Conservation (phyloP, 1,140 invertebrate genomes). For the Apis florea region DNA sequence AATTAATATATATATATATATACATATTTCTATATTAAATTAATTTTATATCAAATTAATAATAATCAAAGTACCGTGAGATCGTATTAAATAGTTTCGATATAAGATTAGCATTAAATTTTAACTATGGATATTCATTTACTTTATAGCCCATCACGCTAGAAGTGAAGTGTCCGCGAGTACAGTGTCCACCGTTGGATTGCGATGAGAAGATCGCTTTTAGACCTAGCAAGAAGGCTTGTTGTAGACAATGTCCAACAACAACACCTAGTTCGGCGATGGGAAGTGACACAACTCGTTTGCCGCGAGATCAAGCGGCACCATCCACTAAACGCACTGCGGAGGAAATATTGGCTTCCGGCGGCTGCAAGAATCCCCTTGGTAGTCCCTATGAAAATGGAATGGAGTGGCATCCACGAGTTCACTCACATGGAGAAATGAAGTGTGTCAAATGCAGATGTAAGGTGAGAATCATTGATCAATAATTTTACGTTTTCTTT, state of each 20-base stretch:
- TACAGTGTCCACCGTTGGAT: conserved; percentile 86
- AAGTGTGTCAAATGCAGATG: conserved; percentile 93
- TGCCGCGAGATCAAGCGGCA: conserved; percentile 71
- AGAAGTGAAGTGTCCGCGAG: conserved; percentile 87
- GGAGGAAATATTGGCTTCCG: conserved; percentile 86
- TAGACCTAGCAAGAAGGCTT: conserved; percentile 87
- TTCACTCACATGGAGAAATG: conserved; percentile 90
- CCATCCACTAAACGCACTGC: conserved; percentile 74
- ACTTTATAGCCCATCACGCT: conserved; percentile 82
- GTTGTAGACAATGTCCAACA: conserved; percentile 88
- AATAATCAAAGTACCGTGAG: neutral
- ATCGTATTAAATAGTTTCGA: neutral
- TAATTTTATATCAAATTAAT: neutral
- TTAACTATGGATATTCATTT: conserved; percentile 25
- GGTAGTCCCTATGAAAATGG: conserved; percentile 88
- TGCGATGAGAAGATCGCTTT: conserved; percentile 87
- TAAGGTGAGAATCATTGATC: conserved; percentile 83
- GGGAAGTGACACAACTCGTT: conserved; percentile 59
- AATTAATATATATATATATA: no score
- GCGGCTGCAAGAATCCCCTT: conserved; percentile 88
- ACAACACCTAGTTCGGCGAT: conserved; percentile 76
- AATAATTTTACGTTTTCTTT: neutral
- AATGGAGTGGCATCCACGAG: conserved; percentile 91
- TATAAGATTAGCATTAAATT: conserved; percentile 2
- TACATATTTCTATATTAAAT: no score